Evolutionary conservation across 1,140 invertebrate genomes (phyloP).

Genomic region (Drosophila gunungcola): DNA sequence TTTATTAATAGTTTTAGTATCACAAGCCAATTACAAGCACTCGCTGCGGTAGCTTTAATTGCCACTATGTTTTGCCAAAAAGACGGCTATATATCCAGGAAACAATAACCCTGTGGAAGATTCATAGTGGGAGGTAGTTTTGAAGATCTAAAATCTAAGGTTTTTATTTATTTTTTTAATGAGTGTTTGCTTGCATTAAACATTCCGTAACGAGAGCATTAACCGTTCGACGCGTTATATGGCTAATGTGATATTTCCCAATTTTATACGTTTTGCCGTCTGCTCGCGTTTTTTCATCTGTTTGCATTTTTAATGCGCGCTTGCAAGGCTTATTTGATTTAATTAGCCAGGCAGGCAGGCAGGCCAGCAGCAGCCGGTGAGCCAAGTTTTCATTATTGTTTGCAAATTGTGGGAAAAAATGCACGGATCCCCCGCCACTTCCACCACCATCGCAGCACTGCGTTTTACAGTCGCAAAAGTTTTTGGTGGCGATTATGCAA

Average conservation of each 20-base stretch:
- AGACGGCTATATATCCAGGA: neutral
- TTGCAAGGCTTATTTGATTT: constrained; percentile 69
- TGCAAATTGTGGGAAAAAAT: constrained; percentile 82
- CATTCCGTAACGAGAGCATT: constrained; percentile 31
- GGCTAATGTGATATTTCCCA: constrained; percentile 38
- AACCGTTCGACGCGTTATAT: constrained; percentile 41
- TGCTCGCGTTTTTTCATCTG: constrained; percentile 37
- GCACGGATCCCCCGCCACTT: constrained; percentile 51
- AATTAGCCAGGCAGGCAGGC: constrained; percentile 57
- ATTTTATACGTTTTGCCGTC: constrained; percentile 42
- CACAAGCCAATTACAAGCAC: too few relatives aligned
- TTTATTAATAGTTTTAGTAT: too few relatives aligned
- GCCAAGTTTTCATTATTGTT: constrained; percentile 74
- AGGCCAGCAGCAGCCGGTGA: constrained; percentile 29
- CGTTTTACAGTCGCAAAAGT: constrained; percentile 51
- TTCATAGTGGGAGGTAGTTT: neutral
- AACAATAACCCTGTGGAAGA: neutral
- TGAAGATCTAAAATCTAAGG: neutral
- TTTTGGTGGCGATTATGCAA: constrained; percentile 53
- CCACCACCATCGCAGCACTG: constrained; percentile 37
- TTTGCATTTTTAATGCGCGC: constrained; percentile 61
- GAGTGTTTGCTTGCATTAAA: neutral
- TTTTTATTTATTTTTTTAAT: constrained; percentile 1
- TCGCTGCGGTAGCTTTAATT: neutral
- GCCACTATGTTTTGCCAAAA: neutral